Evolutionary conservation across 2,113 vertebrate species (phyloP), one percentile per base, ranked within the genome.

Genomic region (Muntiacus reevesi): DNA sequence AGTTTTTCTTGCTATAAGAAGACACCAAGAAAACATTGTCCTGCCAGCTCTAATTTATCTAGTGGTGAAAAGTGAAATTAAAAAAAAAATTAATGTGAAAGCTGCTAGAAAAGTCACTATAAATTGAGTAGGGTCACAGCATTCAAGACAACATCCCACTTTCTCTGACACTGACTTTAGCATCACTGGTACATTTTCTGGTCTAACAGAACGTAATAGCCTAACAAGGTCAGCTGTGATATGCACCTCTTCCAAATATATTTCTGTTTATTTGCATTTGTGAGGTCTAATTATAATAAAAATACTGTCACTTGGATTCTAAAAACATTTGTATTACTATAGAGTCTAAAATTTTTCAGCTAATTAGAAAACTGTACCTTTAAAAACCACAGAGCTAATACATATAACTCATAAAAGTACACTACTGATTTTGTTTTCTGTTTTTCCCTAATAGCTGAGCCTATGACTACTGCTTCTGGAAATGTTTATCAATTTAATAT

Each of bases 91-190:
- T 13, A 81, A 36, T 79, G 13, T 96, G 10, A 43, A 86, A 93
- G 74, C 59, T 89, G 21, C 40, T 97, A 43, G 67, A 87, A 74
- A 45, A 98, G 84, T 67, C 84, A 4, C n/a, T 47, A 97, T 97
- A 95, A 13, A 92, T 84, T 88, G 91, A 95, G 55, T 76, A 94
- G 76, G 60, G 74, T 95, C 86, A 92, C 21, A 96, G 67, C 9
- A 2, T 28, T 93, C 74, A 57, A 52, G 36, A 5, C 87, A 87
- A n/a, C 60, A 82, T 64, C 40, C 36, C 47, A 11, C 25, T 55
- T 17, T 25, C 21, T 90, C 74, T 87, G 60, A 30, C 7, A 85
- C 19, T 3, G 25, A 83, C 54, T 89, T 91, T 28, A 95, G 96
- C 86, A 40, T 0, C 7, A 60, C 45, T 2, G 62, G 78, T 16